Base-by-base conservation (phyloP, 2,113 vertebrate genomes). In the Chauna torquata region DNA sequence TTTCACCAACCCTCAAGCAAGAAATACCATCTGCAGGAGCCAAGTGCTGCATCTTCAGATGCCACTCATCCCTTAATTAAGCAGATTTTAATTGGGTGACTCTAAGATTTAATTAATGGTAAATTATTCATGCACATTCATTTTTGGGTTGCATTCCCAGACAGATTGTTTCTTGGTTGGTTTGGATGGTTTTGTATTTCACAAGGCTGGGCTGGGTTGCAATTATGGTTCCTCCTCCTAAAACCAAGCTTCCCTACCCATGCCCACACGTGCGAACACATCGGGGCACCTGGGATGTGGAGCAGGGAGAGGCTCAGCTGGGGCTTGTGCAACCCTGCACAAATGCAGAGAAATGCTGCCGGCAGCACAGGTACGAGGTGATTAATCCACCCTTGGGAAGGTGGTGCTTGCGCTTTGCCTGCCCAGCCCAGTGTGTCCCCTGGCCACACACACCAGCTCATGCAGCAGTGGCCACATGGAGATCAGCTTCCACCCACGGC, bases 21-120 rank as follows among this genome's bases (percentile, higher is more conserved):
- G 65, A 72, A 68, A 75, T 4, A 18, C 91, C 91, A 71, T 64
- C 86, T 84, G 89, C 64, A 88, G 72, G 61, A 93, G 55, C 83
- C 93, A 34, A 92, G 88, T 6, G 0, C 2, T 24, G 82, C 28
- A 0, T 57, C 83, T 57, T 42, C 1, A 2, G 79, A 62, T 62
- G 36, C 59, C 55, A 47, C 55, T 70, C 72, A 24, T 70, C 85
- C 50, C 71, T 90, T 94, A 85, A 96, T 96, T 90, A 94, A 93
- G 75, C 45, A 88, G 58, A 50, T 86, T 93, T 90, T 94, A 96
- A 95, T 86, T 91, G 82, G 85, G 18, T 0, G 2, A 69, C 75
- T 87, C 92, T n/a, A 66, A 79, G 65, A 74, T 94, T 92, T 96
- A 95, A 95, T 93, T 96, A 96, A 91, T 1, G 22, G 52, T 50